These are phyloP conservation scores for Amiota communis DNA, from an alignment of 2,888 invertebrate genomes.

Conservation along the genomic window DNA sequence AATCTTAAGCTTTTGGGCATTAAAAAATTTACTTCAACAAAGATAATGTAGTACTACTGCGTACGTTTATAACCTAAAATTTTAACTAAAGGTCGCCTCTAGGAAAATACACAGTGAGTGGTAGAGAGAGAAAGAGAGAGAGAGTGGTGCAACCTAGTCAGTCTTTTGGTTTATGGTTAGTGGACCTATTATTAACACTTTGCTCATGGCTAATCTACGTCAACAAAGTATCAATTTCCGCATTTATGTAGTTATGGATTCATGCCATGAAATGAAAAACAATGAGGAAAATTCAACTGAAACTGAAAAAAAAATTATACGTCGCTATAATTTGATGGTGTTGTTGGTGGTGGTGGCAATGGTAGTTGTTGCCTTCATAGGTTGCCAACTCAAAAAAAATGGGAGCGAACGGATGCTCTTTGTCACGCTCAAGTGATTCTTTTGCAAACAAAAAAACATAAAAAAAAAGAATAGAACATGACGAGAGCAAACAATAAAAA, in stretches of 20 bases:
- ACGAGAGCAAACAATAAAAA: no score
- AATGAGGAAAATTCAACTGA: constrained; percentile 13
- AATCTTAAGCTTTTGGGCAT: background rate
- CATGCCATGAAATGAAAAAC: constrained; percentile 20
- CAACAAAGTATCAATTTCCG: constrained; percentile 34
- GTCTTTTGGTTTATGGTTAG: background rate
- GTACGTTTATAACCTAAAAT: constrained; percentile 27
- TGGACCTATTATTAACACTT: constrained; percentile 18
- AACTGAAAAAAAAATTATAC: constrained; percentile 11
- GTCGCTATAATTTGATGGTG: background rate
- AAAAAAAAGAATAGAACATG: no score
- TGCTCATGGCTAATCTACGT: constrained; percentile 24
- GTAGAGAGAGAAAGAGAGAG: no score
- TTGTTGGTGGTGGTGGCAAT: no score
- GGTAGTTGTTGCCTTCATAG: background rate
- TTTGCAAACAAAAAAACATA: constrained; percentile 40
- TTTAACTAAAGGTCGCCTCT: background rate
- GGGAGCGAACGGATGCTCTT: constrained; percentile 61
- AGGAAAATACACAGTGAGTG: no score
- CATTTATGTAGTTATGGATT: constrained; percentile 18
- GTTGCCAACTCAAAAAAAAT: constrained; percentile 37
- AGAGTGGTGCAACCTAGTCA: no score
- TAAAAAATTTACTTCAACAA: background rate
- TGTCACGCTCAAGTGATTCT: constrained; percentile 69
- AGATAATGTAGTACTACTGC: background rate